Evolutionary conservation across 2,797 vertebrate species (phyloP).

Genomic region (Enteromius argenteus): DNA sequence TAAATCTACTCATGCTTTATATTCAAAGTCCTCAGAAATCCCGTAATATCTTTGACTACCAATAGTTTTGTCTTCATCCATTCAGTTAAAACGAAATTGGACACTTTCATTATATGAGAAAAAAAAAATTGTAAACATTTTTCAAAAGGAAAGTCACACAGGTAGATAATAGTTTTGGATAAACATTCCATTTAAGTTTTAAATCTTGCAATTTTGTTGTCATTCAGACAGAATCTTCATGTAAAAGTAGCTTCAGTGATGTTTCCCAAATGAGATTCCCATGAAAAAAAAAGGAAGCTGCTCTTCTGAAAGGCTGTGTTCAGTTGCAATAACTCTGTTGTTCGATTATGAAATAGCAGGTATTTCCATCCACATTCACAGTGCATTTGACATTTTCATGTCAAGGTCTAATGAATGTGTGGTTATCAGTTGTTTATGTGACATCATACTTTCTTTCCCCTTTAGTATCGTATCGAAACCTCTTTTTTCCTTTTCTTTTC

Average conservation of each 20-base stretch:
- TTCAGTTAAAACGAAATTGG: background rate
- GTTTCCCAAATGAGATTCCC: background rate
- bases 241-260: background rate
- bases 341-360: conserved; percentile 43
- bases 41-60: no score
- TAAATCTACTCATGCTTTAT: background rate
- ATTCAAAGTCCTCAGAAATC: background rate
- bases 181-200: background rate
- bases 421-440: conserved; percentile 50
- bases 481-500: background rate
- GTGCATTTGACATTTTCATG: conserved; percentile 50
- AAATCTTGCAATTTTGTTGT: background rate
- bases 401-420: conserved; percentile 60
- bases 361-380: conserved; percentile 57
- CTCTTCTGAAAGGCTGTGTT: conserved; percentile 37
- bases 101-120: background rate
- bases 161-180: no score
- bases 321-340: conserved; percentile 46
- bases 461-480: conserved; percentile 25
- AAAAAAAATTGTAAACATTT: background rate
- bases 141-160: background rate
- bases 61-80: background rate
- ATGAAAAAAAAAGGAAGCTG: conserved; percentile 20
- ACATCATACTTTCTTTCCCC: conserved; percentile 53
- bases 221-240: background rate